Base-by-base conservation (phyloP, 2,797 vertebrate genomes). In the Crenuchus spilurus region DNA sequence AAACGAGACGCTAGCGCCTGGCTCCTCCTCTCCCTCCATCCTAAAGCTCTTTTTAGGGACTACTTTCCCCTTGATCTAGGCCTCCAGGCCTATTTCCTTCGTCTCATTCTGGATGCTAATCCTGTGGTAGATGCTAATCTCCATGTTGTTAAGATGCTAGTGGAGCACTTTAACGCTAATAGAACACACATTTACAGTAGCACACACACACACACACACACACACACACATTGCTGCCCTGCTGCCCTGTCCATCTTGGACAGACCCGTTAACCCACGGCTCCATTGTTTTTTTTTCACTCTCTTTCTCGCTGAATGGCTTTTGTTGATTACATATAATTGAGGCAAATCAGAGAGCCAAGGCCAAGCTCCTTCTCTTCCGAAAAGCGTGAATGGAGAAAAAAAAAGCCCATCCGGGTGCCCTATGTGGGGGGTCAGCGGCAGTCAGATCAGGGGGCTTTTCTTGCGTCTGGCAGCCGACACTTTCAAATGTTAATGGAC, bases 401-500 rank as follows among this genome's bases (percentile, higher is more conserved):
- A 88, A 83, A 87, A 84, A 82, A 62, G 77, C 85, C 83, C 84
- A 83, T 84, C 80, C 83, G 81, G 81, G 83, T 84, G 80, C 81
- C 85, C 87, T 26, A 88, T 79, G 79, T 80, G 83, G 82, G 79
- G 84, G 91, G 90, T 91, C 91, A 92, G 86, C 70, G 71, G 79
- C 89, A 93, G 93, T 94, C 92, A 93, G 92, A 94, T 90, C 88
- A 91, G 81, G 77, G 87, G 81, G 86, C 55, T 86, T 90, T 94
- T 93, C 92, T 94, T 91, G 87, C 87, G 88, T 93, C 94, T 94
- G 93, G 90, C 93, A 94, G 92, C 90, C 92, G 90, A 93, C 92
- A 95, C 93, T 95, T 95, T 94, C 90, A 93, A 95, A 94, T 91
- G 92, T 93, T 94, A 96, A 95, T 95, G 92, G 93, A 89, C 87